Conservation (phyloP, 2,888 invertebrate genomes). For the Mythimna impura region DNA sequence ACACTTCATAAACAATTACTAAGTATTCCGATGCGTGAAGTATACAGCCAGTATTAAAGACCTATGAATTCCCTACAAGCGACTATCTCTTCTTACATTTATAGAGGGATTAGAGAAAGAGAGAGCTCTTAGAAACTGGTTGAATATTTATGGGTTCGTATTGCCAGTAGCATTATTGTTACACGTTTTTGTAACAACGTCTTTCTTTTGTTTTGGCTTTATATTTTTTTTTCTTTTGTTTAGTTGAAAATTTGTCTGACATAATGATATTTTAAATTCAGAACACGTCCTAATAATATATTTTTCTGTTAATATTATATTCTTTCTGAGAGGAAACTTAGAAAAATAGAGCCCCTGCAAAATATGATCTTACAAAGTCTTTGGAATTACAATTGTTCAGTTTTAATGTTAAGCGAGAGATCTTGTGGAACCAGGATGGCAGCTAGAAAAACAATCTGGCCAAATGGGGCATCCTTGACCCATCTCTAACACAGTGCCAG, state of each 20-base stretch:
- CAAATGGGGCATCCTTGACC: too few relatives aligned
- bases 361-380: neutral
- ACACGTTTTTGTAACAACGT: constrained; percentile 19
- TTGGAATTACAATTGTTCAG: constrained; percentile 8
- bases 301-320: constrained; percentile 10
- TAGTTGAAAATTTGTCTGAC: constrained; percentile 28
- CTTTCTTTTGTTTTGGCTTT: constrained; percentile 10
- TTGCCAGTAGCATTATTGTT: constrained; percentile 57
- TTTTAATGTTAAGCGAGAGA: neutral
- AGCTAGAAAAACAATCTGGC: too few relatives aligned
- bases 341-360: neutral
- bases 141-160: constrained; percentile 38
- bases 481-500: too few relatives aligned
- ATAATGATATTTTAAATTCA: constrained; percentile 39
- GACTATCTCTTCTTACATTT: constrained; percentile 29
- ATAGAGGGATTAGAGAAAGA: constrained; percentile 29
- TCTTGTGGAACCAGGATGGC: too few relatives aligned
- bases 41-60: constrained; percentile 55
- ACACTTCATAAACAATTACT: constrained; percentile 72
- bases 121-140: constrained; percentile 52
- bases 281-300: neutral
- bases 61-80: constrained; percentile 45
- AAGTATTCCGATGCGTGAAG: constrained; percentile 67
- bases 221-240: constrained; percentile 6
- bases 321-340: neutral